Base-by-base conservation (phyloP, 1,140 invertebrate genomes). In the Trichonephila clavipes region DNA sequence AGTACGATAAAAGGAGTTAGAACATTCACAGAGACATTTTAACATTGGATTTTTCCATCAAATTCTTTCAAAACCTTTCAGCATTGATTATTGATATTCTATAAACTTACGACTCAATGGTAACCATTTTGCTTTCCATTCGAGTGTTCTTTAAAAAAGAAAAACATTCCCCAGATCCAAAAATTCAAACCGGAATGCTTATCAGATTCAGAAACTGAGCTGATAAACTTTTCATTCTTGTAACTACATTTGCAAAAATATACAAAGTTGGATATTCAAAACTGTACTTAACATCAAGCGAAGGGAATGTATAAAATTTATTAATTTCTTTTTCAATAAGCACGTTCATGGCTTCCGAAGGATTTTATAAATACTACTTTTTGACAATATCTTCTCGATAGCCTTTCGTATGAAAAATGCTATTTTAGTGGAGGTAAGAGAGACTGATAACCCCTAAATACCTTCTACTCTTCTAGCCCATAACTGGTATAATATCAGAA, bases 61-160 rank as follows among this genome's bases (percentile, higher is more conserved):
- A 82, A 90, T 81, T 90, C 69, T 81, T 51, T 90, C 59, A 91
- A 91, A 91, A 77, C 58, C 90, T 83, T 77, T 91, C 90, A 83
- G n/a, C 90, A 91, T 91, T 91, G 90, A 91, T 91, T 91, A 91
- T 91, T 91, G 90, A 91, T 91, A 91, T 91, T 64, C 90, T 91
- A 91, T 91, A 91, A 91, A 91, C 81, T 77, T 81, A 85, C 51
- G 90, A 91, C 59, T 83, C 83, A 77, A 91, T 91, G 51, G 24
- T 77, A 66, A 77, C 77, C 90, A 85, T 91, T 91, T 83, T 40
- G 77, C 58, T 61, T 19, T 85, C 90, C 77, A 85, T 91, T 83
- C 21, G 34, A 91, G 44, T 40, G 19, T 21, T 81, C 44, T 58
- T 28, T 1, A 59, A 14, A 61, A 87, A 64, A 62, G 62, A 51